phyloP scores from a whole-genome alignment of 1,140 invertebrate genomes.

The Bathynomus jamesi region DNA sequence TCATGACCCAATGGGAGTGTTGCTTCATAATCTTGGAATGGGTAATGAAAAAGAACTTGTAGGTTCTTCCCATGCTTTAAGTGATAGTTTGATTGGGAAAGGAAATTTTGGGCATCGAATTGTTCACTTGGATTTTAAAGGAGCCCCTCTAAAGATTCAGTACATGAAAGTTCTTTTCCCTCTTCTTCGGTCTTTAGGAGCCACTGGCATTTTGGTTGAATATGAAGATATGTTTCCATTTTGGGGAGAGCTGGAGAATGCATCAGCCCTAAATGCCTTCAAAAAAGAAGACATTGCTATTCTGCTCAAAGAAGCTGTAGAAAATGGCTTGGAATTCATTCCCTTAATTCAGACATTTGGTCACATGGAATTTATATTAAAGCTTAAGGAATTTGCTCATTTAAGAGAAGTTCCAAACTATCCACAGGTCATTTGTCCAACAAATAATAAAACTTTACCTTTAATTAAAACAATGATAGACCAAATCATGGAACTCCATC shows the following conservation, averaged over 20 bases:
- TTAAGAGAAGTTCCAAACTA: slow-evolving; percentile 67
- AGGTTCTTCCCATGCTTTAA: slow-evolving; percentile 5
- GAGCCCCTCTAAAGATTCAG: slow-evolving; percentile 43
- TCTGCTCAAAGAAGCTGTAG: slow-evolving; percentile 56
- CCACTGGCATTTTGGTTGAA: slow-evolving; percentile 65
- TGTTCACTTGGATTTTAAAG: slow-evolving; percentile 48
- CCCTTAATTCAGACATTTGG: slow-evolving; percentile 93
- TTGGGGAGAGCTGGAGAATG: slow-evolving; percentile 53
- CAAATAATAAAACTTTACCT: slow-evolving; percentile 58
- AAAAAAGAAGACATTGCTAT: slow-evolving; percentile 56
- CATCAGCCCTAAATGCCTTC: slow-evolving; percentile 72
- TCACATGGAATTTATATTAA: slow-evolving; percentile 83
- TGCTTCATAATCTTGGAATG: slow-evolving; percentile 18
- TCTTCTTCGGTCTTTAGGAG: slow-evolving; percentile 46
- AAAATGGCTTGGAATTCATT: slow-evolving; percentile 66
- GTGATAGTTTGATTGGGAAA: slow-evolving; percentile 8
- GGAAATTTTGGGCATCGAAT: slow-evolving; percentile 28
- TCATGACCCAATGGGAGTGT: slow-evolving; percentile 22
- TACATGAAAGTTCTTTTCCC: slow-evolving; percentile 45
- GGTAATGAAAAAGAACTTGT: slow-evolving; percentile 12
- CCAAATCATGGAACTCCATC: slow-evolving; percentile 57
- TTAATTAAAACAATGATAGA: slow-evolving; percentile 71
- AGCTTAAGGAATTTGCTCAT: slow-evolving; percentile 64
- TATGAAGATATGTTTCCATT: slow-evolving; percentile 99
- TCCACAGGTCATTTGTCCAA: slow-evolving; percentile 77